Percentiles rank a stretch among this genome's conserved stretches.
phyloP scores from a whole-genome alignment of 2,888 invertebrate genomes.

The Folsomia manolachei region DNA sequence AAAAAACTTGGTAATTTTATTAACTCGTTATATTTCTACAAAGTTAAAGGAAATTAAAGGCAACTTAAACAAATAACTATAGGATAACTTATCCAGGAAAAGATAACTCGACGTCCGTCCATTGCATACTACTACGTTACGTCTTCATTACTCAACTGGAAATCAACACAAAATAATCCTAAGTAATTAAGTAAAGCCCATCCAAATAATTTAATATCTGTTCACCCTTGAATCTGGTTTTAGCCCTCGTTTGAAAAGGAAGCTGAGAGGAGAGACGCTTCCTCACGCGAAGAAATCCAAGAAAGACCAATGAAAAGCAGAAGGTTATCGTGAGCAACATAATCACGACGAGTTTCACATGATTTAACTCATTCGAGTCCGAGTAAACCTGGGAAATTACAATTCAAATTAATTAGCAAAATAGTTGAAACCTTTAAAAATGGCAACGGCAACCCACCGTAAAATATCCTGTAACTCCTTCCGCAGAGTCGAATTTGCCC shows the following conservation, averaged over 20 bases:
- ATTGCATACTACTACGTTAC: too few species aligned
- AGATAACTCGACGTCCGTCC: too few species aligned
- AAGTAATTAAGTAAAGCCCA: too few species aligned
- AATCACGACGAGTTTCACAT: slow-evolving; percentile 35
- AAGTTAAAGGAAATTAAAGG: too few species aligned
- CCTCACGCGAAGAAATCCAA: slow-evolving; percentile 37
- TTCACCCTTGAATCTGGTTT: background rate
- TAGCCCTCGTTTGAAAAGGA: slow-evolving; percentile 14
- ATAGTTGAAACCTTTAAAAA: slow-evolving; percentile 3
- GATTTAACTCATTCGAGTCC: slow-evolving; percentile 35
- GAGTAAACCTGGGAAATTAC: slow-evolving; percentile 28
- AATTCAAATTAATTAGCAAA: background rate
- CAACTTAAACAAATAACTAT: too few species aligned
- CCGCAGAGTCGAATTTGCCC: slow-evolving; percentile 41
- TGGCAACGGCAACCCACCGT: slow-evolving; percentile 26
- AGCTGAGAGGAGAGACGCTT: slow-evolving; percentile 29
- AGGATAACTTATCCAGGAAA: too few species aligned
- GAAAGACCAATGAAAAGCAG: slow-evolving; percentile 42
- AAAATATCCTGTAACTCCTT: slow-evolving; percentile 42
- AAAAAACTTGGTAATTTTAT: too few species aligned
- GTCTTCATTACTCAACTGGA: too few species aligned
- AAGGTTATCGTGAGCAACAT: slow-evolving; percentile 37
- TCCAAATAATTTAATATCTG: background rate
- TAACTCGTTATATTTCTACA: too few species aligned
- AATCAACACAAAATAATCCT: too few species aligned